Base-by-base conservation (phyloP, 35 echinoderm and acorn worm genomes). In the Heliocidaris tuberculata region DNA sequence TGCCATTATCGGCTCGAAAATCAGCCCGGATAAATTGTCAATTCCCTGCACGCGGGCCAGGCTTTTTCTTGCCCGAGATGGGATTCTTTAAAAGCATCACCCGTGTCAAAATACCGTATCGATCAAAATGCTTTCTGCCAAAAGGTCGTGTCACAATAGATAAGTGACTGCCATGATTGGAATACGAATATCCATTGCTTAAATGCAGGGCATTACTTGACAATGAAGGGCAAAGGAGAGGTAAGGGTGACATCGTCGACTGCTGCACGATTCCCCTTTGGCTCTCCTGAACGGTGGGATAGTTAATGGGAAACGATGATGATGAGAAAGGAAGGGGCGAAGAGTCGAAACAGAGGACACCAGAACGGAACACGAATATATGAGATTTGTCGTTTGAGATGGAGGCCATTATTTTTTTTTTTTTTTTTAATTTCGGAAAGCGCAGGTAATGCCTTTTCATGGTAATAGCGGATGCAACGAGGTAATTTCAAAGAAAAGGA, bases 121-220 rank as follows among this genome's bases (percentile, higher is more conserved):
- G 65, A 78, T 78, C 65, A 78, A 78, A 78, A 78, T 78, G 65
- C 65, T 78, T 78, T 78, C 65, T 78, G 65, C 65, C 65, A 78
- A 78, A 78, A 78, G 65, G 65, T 78, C 65, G 65, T 78, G 65
- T 78, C 65, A 78, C 65, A 78, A 27, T 78, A n/a, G 65, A 78
- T 78, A 78, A 78, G 65, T 78, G 65, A 78, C 65, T 78, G 27
- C 65, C 65, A 78, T 78, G 65, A 78, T 78, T 78, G 17, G 65
- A 78, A 78, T 78, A 78, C 65, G 65, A 78, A 78, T 78, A 78
- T 78, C 65, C 21, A 78, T 78, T n/a, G 65, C 65, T 78, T 78
- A 78, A 78, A 78, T 78, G 65, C 65, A 78, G 65, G 65, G 65
- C 65, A 78, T 78, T 78, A n/a, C 65, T 78, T 78, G 65, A 27